Base-by-base conservation (phyloP, 2,113 vertebrate species). In the Notiomystis cincta region DNA sequence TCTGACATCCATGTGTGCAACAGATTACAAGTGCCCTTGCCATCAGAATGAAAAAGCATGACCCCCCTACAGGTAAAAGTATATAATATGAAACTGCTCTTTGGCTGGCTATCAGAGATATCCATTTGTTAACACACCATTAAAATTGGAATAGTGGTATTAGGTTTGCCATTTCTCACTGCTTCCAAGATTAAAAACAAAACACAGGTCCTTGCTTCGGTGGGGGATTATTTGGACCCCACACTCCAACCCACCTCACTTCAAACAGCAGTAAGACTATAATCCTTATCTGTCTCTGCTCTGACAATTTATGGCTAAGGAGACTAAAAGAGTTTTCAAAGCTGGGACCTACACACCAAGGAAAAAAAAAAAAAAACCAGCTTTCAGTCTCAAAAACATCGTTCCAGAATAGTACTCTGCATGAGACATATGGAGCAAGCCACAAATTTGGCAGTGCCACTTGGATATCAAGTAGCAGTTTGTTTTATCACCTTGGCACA, bases 401-500 rank as follows among this genome's bases (percentile, higher is more conserved):
- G n/a, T 66, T 91, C 70, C 94, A 96, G 57, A 95, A 45, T 18
- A 93, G 93, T 56, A 70, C 64, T 48, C 92, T 82, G 67, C 72
- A 83, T n/a, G 69, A 94, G 82, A 94, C 86, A 86, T 95, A 96
- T 48, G 71, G 87, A 92, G 44, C 1, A 0, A 91, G 61, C 67
- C 81, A 95, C 4, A 1, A 51, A 90, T 84, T 81, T 83, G 93
- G 93, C 95, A 97, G 54, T 84, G 48, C 57, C 82, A 91, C 88
- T 87, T 96, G 60, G 85, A 91, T 89, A 93, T 65, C 87, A 93
- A 88, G 88, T 86, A 93, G 76, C 95, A 97, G 94, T 87, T 94
- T 95, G 79, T 86, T 96, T 97, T 92, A 92, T 92, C 90, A 96
- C 89, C 67, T 92, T 94, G 84, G 61, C 82, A 93, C 60, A 71